A percentile compares a stretch with the other conserved stretches of the same genome.
Conservation (phyloP, 1,140 invertebrate species). For the Polypedilum vanderplanki region DNA sequence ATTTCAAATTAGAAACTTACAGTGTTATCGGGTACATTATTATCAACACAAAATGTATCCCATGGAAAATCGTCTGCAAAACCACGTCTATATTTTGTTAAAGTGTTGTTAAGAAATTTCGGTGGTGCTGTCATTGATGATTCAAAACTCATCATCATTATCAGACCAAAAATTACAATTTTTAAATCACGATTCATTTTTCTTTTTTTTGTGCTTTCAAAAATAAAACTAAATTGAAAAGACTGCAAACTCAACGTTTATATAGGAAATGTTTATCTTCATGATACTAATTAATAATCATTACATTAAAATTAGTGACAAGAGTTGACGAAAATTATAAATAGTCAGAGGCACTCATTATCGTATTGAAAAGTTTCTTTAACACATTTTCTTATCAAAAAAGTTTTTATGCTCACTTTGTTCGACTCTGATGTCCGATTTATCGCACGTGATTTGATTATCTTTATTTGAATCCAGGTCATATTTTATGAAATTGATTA, state of each 20-base stretch:
- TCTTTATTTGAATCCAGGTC: too few relatives aligned
- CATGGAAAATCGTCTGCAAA: background rate
- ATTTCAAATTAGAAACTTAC: background rate
- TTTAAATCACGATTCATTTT: background rate
- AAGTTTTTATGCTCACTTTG: too few relatives aligned
- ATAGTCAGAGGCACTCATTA: too few relatives aligned
- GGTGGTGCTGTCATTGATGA: background rate
- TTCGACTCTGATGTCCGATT: too few relatives aligned
- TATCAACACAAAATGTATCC: background rate
- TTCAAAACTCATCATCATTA: too few relatives aligned
- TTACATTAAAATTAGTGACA: background rate
- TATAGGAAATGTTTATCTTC: conserved; percentile 6
- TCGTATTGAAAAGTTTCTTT: too few relatives aligned
- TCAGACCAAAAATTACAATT: background rate
- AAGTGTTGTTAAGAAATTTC: background rate
- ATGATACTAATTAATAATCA: conserved; percentile 2
- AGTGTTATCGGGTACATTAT: background rate
- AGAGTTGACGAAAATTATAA: too few relatives aligned
- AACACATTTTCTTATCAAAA: too few relatives aligned
- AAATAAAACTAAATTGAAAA: conserved; percentile 4
- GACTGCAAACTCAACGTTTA: background rate
- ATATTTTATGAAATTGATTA: too few relatives aligned
- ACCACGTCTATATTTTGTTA: background rate
- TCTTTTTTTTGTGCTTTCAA: background rate
- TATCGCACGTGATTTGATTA: too few relatives aligned